Conservation (phyloP, 1,140 invertebrate genomes). For the Habropoda laboriosa region DNA sequence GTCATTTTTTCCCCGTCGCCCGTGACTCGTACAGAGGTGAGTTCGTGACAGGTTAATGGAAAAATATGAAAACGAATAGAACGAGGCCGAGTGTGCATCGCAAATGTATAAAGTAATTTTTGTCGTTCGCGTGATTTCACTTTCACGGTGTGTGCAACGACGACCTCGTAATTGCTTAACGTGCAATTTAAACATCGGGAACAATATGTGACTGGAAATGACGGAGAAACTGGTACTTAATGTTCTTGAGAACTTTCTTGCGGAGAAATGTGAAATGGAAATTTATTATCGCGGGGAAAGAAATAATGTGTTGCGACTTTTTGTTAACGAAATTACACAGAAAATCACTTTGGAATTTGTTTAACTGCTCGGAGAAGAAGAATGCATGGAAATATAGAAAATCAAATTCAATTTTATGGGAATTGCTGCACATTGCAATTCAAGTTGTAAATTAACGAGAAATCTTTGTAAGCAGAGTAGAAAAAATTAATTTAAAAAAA, state of each 20-base stretch:
- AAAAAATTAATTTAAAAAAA: too few relatives aligned
- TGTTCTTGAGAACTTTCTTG: background rate
- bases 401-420: too few relatives aligned
- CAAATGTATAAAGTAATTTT: background rate
- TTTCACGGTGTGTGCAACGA: background rate
- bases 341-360: too few relatives aligned
- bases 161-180: background rate
- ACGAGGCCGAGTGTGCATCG: constrained; percentile 16
- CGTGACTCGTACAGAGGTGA: background rate
- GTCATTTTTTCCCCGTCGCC: background rate
- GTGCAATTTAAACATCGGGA: constrained; percentile 4
- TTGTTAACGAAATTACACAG: too few relatives aligned
- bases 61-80: constrained; percentile 9
- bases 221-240: background rate
- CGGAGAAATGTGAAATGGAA: too few relatives aligned
- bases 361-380: too few relatives aligned
- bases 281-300: too few relatives aligned
- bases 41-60: constrained; percentile 17
- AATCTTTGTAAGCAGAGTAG: too few relatives aligned
- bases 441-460: too few relatives aligned
- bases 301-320: too few relatives aligned
- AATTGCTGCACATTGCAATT: too few relatives aligned
- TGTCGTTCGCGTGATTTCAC: background rate
- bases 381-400: too few relatives aligned
- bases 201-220: background rate